These are phyloP conservation scores for Sphinx pinastri DNA, from an alignment of 2,888 invertebrate genomes.

Conservation along the genomic window DNA sequence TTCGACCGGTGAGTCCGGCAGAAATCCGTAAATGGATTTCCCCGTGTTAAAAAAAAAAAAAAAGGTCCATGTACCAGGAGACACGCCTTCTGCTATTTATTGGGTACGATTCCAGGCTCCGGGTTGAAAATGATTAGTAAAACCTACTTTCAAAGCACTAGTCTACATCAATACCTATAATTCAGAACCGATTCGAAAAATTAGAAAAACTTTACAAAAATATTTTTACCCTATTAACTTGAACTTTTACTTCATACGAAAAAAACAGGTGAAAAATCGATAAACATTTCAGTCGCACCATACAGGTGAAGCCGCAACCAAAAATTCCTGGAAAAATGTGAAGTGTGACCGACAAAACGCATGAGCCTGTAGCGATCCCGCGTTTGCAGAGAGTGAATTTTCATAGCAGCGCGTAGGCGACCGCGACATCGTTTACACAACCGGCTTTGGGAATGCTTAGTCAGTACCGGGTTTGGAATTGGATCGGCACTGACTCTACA, in stretches of 20 bases:
- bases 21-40: too few species aligned
- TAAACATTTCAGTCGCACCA: neutral
- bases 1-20: too few species aligned
- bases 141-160: too few species aligned
- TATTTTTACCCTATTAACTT: neutral
- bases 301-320: neutral
- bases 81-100: too few species aligned
- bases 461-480: neutral
- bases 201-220: too few species aligned
- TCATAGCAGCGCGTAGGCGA: conserved; percentile 39
- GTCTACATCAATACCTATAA: too few species aligned
- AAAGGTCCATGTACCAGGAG: too few species aligned
- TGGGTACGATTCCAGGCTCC: too few species aligned
- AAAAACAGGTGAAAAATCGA: neutral
- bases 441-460: neutral
- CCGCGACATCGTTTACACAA: conserved; percentile 3
- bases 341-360: conserved; percentile 1
- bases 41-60: too few species aligned
- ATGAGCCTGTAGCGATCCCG: neutral
- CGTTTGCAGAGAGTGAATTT: conserved; percentile 45
- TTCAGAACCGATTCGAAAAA: too few species aligned
- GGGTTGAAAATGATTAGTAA: too few species aligned
- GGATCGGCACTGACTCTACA: neutral
- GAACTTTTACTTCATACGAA: neutral
- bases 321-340: neutral